Evolutionary conservation across 2,113 vertebrate species (phyloP).

Genomic region (Anthoscopus minutus): DNA sequence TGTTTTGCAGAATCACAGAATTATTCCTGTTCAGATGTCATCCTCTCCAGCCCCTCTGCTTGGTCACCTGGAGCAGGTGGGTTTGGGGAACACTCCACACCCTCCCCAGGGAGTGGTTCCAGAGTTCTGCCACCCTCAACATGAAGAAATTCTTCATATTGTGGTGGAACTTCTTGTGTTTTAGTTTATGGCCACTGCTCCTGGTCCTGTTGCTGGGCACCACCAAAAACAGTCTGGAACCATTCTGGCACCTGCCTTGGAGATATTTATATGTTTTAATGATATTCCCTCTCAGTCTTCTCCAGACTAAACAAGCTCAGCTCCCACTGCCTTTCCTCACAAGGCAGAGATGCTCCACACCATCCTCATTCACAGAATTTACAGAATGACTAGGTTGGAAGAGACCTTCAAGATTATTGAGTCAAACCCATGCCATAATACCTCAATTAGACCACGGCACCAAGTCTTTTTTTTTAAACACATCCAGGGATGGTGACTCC

Average conservation of each 20-base stretch:
- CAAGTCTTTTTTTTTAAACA: too few species aligned
- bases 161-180: background rate
- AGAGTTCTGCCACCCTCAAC: background rate
- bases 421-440: too few species aligned
- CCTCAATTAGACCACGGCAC: too few species aligned
- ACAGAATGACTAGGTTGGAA: too few species aligned
- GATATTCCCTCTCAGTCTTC: background rate
- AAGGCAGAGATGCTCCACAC: background rate
- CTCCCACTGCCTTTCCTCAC: background rate
- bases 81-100: too few species aligned
- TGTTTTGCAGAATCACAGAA: background rate
- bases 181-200: background rate
- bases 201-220: background rate
- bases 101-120: background rate
- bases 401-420: too few species aligned
- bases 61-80: background rate
- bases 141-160: background rate
- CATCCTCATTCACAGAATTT: too few species aligned
- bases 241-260: background rate
- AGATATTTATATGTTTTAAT: background rate
- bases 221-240: too few species aligned
- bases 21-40: too few species aligned
- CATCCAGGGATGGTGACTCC: too few species aligned
- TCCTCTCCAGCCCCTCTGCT: rapidly evolving
- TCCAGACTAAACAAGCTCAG: background rate